Conservation (phyloP, 1,140 invertebrate genomes). For the Stegodyphus dumicola region DNA sequence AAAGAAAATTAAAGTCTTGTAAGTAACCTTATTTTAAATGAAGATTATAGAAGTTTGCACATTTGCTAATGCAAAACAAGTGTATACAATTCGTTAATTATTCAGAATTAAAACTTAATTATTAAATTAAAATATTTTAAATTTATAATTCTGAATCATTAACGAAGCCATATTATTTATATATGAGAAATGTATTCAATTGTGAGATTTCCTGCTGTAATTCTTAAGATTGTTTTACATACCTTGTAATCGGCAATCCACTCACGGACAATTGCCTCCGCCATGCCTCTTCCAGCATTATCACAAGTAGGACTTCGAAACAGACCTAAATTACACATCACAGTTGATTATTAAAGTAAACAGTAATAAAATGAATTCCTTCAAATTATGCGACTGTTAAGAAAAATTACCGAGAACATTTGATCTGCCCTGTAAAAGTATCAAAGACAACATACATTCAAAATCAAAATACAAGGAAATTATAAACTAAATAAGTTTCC, state of each 20-base stretch:
- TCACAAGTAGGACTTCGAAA: conserved; percentile 21
- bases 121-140: neutral
- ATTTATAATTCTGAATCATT: neutral
- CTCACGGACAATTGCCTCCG: conserved; percentile 80
- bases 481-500: no score
- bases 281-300: conserved; percentile 72
- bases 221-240: neutral
- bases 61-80: neutral
- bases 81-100: neutral
- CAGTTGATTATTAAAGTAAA: no score
- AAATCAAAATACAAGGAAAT: no score
- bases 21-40: no score
- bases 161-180: neutral
- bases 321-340: no score
- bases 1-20: no score
- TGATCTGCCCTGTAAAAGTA: no score
- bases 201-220: neutral
- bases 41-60: neutral
- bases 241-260: conserved; percentile 82
- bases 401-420: no score
- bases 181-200: neutral
- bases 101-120: neutral
- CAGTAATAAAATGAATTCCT: no score
- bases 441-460: no score
- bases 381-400: no score